Evolutionary conservation across 2,113 vertebrate species (phyloP).

Genomic region (Glaucidium brasilianum): DNA sequence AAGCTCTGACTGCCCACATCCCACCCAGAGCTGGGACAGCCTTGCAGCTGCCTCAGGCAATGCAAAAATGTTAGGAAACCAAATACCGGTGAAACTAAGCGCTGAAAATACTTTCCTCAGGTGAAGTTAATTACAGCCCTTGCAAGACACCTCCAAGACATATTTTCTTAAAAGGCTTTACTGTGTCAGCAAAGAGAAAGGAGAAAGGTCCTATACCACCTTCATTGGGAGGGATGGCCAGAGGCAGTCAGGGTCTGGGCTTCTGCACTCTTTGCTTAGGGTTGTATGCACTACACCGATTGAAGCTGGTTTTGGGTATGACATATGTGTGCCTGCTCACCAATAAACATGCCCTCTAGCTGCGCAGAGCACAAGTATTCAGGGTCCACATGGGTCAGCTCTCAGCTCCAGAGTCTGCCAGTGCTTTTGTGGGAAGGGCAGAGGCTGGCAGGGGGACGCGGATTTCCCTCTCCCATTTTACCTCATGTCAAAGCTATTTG

Average conservation of each 20-base stretch:
- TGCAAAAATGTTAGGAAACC: not conserved
- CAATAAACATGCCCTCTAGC: not conserved
- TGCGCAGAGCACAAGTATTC: not conserved
- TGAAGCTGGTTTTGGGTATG: not conserved
- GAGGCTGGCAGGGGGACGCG: fast-evolving
- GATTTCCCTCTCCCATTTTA: not conserved
- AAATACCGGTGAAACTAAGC: not conserved
- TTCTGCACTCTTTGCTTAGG: not conserved
- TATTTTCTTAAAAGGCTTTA: not conserved
- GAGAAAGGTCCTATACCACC: not conserved
- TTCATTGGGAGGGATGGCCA: not conserved
- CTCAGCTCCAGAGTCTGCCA: not conserved
- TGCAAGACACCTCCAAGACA: not conserved
- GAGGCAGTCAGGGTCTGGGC: not conserved
- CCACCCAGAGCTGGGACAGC: not conserved
- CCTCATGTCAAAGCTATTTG: not conserved
- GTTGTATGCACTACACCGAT: fast-evolving
- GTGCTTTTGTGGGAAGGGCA: not conserved
- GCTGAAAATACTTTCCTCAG: not conserved
- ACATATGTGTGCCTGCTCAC: not conserved
- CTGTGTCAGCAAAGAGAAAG: not conserved
- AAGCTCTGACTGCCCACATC: not conserved
- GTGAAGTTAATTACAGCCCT: not conserved
- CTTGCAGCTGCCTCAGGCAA: not conserved
- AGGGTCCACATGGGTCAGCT: not conserved